Percentiles rank a stretch among this genome's conserved stretches.
These are phyloP conservation scores for Atherix ibis DNA, from an alignment of 2,888 invertebrate genomes.

Conservation along the genomic window DNA sequence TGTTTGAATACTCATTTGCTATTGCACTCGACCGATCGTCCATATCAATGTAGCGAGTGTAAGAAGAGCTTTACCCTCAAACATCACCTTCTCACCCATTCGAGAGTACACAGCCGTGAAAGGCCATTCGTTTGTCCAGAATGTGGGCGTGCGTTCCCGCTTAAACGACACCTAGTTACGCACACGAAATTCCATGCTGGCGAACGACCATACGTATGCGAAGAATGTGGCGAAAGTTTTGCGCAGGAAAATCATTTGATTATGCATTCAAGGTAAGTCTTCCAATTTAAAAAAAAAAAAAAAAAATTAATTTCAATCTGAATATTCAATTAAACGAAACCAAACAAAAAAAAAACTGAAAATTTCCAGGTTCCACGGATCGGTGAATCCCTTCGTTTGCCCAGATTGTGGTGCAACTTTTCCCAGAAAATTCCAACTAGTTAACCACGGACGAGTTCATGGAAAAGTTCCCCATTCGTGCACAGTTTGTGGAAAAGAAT, in stretches of 20 bases:
- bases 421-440: constrained; percentile 70
- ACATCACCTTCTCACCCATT: constrained; percentile 68
- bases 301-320: too few species aligned
- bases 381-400: constrained; percentile 88
- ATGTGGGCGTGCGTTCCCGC: constrained; percentile 66
- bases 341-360: too few species aligned
- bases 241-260: constrained; percentile 67
- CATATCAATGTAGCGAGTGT: constrained; percentile 70
- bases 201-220: constrained; percentile 71
- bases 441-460: constrained; percentile 68
- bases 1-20: constrained; percentile 69
- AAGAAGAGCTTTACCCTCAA: constrained; percentile 76
- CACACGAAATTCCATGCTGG: constrained; percentile 78
- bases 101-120: constrained; percentile 62
- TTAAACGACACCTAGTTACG: constrained; percentile 68
- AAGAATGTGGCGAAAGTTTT: constrained; percentile 84
- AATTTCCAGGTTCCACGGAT: constrained; percentile 65
- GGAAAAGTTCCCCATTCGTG: constrained; percentile 68
- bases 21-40: constrained; percentile 64
- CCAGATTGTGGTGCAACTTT: constrained; percentile 77
- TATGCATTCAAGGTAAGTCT: constrained; percentile 34
- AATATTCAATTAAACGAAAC: too few species aligned
- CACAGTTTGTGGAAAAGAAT: constrained; percentile 70
- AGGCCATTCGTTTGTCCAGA: constrained; percentile 69
- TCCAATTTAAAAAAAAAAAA: neutral